Evolutionary conservation across 2,797 vertebrate species (phyloP).

Genomic region (Coilia nasus): DNA sequence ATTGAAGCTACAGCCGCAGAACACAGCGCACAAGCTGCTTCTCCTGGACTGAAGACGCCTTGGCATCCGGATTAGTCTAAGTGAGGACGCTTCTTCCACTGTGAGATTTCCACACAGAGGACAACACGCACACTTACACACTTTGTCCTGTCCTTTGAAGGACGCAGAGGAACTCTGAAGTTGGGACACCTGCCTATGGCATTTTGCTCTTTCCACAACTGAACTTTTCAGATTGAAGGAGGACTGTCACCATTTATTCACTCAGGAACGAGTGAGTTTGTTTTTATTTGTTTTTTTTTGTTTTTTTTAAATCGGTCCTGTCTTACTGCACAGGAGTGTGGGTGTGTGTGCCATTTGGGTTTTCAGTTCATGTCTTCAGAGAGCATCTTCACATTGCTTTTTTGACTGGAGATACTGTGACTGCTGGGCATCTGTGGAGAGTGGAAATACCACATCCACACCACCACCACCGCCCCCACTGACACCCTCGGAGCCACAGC

Average conservation of each 20-base stretch:
- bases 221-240: background rate
- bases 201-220: background rate
- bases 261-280: background rate
- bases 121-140: background rate
- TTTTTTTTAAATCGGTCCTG: background rate
- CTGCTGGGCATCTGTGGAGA: constrained; percentile 8
- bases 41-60: constrained; percentile 31
- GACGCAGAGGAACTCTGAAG: background rate
- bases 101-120: background rate
- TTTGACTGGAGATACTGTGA: background rate
- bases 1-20: constrained; percentile 48
- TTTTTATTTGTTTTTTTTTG: background rate
- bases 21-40: constrained; percentile 51
- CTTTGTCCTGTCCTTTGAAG: background rate
- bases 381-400: background rate
- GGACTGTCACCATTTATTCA: background rate
- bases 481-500: background rate
- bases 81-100: background rate
- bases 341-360: background rate
- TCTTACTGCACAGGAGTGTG: background rate
- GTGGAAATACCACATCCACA: constrained; percentile 23
- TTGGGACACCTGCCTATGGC: background rate
- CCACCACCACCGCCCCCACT: constrained; percentile 27
- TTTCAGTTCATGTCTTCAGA: background rate
- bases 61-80: background rate